Evolutionary conservation across 2,797 vertebrate genomes (phyloP).

Genomic region (Bryconaethiops microstoma): DNA sequence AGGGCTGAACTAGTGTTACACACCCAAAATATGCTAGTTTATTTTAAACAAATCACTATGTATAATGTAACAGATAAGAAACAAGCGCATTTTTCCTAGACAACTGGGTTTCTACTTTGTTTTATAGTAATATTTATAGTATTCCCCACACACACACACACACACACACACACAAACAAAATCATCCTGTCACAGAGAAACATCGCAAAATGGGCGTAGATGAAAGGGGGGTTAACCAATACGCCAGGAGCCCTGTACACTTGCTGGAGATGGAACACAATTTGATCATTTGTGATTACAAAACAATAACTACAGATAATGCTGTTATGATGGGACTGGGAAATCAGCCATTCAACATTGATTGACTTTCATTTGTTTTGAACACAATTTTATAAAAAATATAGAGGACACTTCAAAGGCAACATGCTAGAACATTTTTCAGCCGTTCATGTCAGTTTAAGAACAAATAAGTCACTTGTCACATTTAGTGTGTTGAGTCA

Average conservation of each 20-base stretch:
- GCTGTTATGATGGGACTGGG: constrained; percentile 36
- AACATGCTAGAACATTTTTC: constrained; percentile 29
- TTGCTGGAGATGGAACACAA: constrained; percentile 19
- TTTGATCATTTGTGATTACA: constrained; percentile 22
- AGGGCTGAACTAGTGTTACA: too few relatives aligned
- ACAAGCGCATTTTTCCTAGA: too few relatives aligned
- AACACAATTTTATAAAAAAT: constrained; percentile 15
- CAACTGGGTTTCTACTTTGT: too few relatives aligned
- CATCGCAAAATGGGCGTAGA: constrained; percentile 30
- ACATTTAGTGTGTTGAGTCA: constrained; percentile 13
- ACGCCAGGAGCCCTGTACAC: constrained; percentile 27
- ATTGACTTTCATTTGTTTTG: constrained; percentile 38
- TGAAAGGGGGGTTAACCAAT: constrained; percentile 18
- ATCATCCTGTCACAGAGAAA: constrained; percentile 9
- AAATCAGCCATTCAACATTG: constrained; percentile 25
- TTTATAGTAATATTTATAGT: too few relatives aligned
- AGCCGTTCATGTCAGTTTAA: constrained; percentile 27
- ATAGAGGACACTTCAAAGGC: constrained; percentile 26
- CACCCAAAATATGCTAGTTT: too few relatives aligned
- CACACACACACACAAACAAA: background rate
- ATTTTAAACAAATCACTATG: too few relatives aligned
- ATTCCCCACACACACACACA: background rate
- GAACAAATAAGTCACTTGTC: constrained; percentile 38
- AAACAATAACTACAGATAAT: constrained; percentile 30
- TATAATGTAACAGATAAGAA: too few relatives aligned